Base-by-base conservation (phyloP, 2,888 invertebrate genomes). In the Habrosyne pyritoides region DNA sequence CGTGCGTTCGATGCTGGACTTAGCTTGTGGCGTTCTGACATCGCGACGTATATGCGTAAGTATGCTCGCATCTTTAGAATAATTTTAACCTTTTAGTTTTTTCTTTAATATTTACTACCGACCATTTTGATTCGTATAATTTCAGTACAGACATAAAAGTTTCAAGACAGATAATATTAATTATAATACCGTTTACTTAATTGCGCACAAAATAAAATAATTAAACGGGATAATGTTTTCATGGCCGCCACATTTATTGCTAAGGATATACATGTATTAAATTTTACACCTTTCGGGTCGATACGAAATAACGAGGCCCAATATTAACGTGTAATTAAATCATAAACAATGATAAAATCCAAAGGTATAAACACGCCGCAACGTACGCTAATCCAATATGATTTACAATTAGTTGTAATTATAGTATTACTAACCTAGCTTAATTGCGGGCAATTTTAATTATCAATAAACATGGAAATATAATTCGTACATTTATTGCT, bases 401-500 rank as follows among this genome's bases (percentile, higher is more conserved):
- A 90, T 89, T 89, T 90, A 91, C 87, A 89, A 87, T 88, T 87
- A 86, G 71, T 74, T 74, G 82, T 89, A 89, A 89, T 89, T 89
- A 89, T 75, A 71, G 75, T 77, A 71, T 71, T 79, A 76, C 77
- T 81, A 75, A 81, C 69, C 65, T 63, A 65, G 66, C 67, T 84
- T 89, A 89, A 91, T 89, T 89, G 89, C 81, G 76, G 75, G 80
- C 84, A 81, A 88, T 89, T 89, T 89, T 91, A 92, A 91, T 92
- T 92, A 91, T 89, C 90, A 80, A 81, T 76, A 76, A 79, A 79
- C 76, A 71, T 60, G 64, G 69, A 77, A 78, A 79, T 78, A 76
- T 78, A 76, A 68, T 75, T 67, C 69, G 63, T 67, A 69, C 69
- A 67, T 87, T 87, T 89, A 87, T 83, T 71, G 72, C 66, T 53